Evolutionary conservation across 2,888 invertebrate species (phyloP), one percentile per base, ranked within the genome.

Genomic region (Drosophila algonquin): DNA sequence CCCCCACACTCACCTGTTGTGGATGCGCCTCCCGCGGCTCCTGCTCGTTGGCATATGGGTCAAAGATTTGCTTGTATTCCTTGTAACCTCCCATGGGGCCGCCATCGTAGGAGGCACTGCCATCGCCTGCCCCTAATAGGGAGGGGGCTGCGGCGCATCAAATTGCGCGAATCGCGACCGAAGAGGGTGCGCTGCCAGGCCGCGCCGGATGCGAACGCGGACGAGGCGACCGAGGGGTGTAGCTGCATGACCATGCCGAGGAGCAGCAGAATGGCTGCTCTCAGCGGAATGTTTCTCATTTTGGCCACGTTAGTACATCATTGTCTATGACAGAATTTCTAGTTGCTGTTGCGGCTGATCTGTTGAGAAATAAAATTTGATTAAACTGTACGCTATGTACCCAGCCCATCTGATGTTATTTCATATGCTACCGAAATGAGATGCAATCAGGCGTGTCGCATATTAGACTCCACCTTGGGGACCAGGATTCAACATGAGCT

Each of bases 151-250:
- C 63, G 89, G 21, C 73, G 83, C 62, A 80, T 68, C 58, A 87
- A 74, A 65, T 87, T 89, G 24, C 96, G 96, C 87, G 96, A 96
- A 93, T 97, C 97, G 77, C 97, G 94, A 92, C 97, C 97, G 93
- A 97, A 97, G 30, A 96, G 59, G 5, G 76, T 93, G 0, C 96
- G 96, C 21, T 96, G 96, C 96, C 96, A 96, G 46, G 95, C 51
- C 16, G 45, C 50, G 16, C 58, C 96, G 76, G 60, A 94, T 93
- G 16, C 92, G 91, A 89, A 84, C 91, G 91, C 92, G 91, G 89
- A 84, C 91, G 91, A 30, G 32, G 95, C 96, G 74, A 57, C 94
- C 93, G 27, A 93, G 91, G 90, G 85, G 91, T 89, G 82, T 27
- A 90, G 56, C 53, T 89, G 75, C 40, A 80, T 63, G 40, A 83